Base-by-base conservation (phyloP, 2,113 vertebrate species). In the Rhinolophus ferrumequinum region DNA sequence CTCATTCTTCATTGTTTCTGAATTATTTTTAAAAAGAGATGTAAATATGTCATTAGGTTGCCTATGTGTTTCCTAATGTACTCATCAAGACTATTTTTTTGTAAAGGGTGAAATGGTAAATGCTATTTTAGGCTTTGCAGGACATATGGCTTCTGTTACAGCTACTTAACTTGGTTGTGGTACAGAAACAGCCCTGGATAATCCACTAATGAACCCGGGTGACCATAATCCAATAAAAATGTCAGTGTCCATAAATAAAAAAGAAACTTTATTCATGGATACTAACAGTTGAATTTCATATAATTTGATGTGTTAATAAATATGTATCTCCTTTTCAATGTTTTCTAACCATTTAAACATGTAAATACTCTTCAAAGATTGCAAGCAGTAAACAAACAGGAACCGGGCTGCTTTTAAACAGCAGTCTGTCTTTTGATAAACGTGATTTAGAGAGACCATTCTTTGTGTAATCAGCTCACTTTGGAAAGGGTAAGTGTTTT, bases 241-340 rank as follows among this genome's bases (percentile, higher is more conserved):
- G 10, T 92, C n/a, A 52, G 9, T 56, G 10, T 50, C 33, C 10
- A 70, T 73, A 81, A 81, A 73, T 81, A 58, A 92, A 88, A 44
- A 81, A 66, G 85, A 62, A 60, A 26, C 2, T 67, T 92, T 77
- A 88, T 75, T 56, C 75, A 80, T 15, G 11, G 56, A 73, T 6
- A 14, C 3, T 60, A 38, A 84, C 18, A 94, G 88, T 41, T 97
- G 75, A 84, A 86, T 88, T 94, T 95, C 60, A 69, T 47, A 92
- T 38, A 58, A 60, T 87, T 76, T 93, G 83, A 30, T 30, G 56
- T 67, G 12, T 72, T 47, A 54, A 67, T 56, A 94, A 83, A 28
- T 81, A 85, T 33, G 47, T 62, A 62, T 73, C 41, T 83, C 50
- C 30, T 73, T 92, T 60, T 30, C 28, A 24, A n/a, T 28, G 76